A percentile compares a stretch with the other conserved stretches of the same genome.
phyloP scores from a whole-genome alignment of 2,113 vertebrate species.

The Cynocephalus volans region DNA sequence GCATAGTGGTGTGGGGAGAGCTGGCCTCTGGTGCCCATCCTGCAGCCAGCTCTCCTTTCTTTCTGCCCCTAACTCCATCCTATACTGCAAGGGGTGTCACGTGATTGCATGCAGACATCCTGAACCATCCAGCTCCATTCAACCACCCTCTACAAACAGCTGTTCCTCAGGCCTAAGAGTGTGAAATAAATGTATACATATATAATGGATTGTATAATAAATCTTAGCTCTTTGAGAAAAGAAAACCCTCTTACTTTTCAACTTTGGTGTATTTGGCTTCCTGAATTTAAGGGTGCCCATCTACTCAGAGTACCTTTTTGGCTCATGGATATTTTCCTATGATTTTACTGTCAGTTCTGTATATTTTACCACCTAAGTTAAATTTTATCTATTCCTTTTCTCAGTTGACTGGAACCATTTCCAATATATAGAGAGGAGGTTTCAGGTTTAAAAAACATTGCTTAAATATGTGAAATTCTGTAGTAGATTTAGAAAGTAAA shows the following conservation, averaged over 20 bases:
- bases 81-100: too few relatives aligned
- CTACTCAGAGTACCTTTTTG: not conserved
- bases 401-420: conserved; percentile 7
- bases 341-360: conserved; percentile 19
- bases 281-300: not conserved
- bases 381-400: not conserved
- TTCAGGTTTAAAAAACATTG: not conserved
- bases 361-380: not conserved
- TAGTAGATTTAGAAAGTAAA: conserved; percentile 40
- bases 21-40: too few relatives aligned
- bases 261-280: not conserved
- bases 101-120: too few relatives aligned
- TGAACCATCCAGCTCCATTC: too few relatives aligned
- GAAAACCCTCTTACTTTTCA: not conserved
- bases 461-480: conserved; percentile 46
- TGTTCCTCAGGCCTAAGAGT: too few relatives aligned
- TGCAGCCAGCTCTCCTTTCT: too few relatives aligned
- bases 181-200: too few relatives aligned
- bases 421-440: not conserved
- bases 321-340: not conserved
- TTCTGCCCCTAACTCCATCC: too few relatives aligned
- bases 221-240: not conserved
- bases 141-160: too few relatives aligned
- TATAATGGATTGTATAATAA: not conserved
- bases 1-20: too few relatives aligned